Conservation (phyloP, 1,140 invertebrate genomes). For the Penaeus chinensis region DNA sequence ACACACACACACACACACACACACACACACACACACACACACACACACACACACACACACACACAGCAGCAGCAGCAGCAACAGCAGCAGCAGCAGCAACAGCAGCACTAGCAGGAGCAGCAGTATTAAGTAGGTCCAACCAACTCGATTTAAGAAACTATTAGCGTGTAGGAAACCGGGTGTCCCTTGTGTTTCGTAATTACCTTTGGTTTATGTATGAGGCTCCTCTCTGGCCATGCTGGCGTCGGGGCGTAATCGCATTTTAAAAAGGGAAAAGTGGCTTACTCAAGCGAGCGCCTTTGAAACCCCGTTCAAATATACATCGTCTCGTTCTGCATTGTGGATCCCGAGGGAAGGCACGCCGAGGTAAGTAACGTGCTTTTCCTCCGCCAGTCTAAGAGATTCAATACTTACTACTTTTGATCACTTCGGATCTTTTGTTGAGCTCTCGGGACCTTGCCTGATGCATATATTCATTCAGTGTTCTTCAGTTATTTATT, state of each 20-base stretch:
- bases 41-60: too few relatives aligned
- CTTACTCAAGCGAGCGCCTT: conserved; percentile 55
- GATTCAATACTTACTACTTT: too few relatives aligned
- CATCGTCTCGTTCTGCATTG: conserved; percentile 54
- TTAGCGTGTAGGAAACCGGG: conserved; percentile 11
- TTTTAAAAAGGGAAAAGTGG: conserved; percentile 56
- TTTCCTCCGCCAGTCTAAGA: too few relatives aligned
- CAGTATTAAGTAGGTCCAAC: conserved; percentile 11
- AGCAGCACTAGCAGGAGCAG: neutral
- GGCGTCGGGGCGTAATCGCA: conserved; percentile 42
- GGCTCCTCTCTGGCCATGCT: conserved; percentile 43
- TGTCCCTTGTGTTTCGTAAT: conserved; percentile 38
- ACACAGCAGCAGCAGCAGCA: too few relatives aligned
- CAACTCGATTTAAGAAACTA: too few relatives aligned
- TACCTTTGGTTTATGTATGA: conserved; percentile 56
- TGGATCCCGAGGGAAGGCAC: neutral
- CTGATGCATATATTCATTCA: too few relatives aligned
- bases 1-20: too few relatives aligned
- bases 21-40: too few relatives aligned
- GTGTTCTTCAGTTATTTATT: neutral
- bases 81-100: neutral
- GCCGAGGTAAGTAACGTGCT: neutral
- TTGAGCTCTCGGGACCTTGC: too few relatives aligned
- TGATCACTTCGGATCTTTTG: too few relatives aligned
- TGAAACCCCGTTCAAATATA: conserved; percentile 59